Base-by-base conservation (phyloP, 2,113 vertebrate species). In the Psilopsiagon aymara region DNA sequence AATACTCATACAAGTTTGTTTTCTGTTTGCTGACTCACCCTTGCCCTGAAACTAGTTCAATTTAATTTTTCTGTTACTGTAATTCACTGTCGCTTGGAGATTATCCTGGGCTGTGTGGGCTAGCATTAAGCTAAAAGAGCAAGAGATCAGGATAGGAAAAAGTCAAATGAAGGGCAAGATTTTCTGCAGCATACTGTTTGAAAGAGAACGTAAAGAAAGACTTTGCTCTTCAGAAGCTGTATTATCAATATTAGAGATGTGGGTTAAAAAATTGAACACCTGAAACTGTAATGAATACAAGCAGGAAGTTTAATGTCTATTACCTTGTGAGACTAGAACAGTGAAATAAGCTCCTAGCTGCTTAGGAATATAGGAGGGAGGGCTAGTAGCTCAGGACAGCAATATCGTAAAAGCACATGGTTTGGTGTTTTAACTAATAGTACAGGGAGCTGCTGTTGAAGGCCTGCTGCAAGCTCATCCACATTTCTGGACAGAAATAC, bases 11-110 rank as follows among this genome's bases (percentile, higher is more conserved):
- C 19, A 39, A 68, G 29, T 64, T 78, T 86, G 35, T 15, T 39
- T 86, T 82, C 71, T 92, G 11, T 84, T 89, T 92, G 69, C 83
- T 86, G 69, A 89, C 35, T 96, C 77, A 84, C 35, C 29, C 73
- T 75, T 89, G 51, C 57, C 77, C 69, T 82, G 60, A 81, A 92
- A 83, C 33, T 43, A 64, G 27, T 52, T 89, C 62, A 75, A 51
- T 71, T 81, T 64, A 47, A 31, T 84, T 86, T 91, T 93, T 88
- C 75, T 91, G 55, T 82, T 76, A 75, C 51, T 78, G 43, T 78
- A 90, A 68, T 94, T 91, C 69, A 75, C 43, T 0, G 39, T 91
- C 94, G 80, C 74, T 94, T 84, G 77, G 92, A 83, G 86, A 81
- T 92, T 86, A 94, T 82, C 39, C 83, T 60, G 20, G 29, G n/a